Conservation (phyloP, 2,113 vertebrate genomes). For the Oreochromis spilurus region DNA sequence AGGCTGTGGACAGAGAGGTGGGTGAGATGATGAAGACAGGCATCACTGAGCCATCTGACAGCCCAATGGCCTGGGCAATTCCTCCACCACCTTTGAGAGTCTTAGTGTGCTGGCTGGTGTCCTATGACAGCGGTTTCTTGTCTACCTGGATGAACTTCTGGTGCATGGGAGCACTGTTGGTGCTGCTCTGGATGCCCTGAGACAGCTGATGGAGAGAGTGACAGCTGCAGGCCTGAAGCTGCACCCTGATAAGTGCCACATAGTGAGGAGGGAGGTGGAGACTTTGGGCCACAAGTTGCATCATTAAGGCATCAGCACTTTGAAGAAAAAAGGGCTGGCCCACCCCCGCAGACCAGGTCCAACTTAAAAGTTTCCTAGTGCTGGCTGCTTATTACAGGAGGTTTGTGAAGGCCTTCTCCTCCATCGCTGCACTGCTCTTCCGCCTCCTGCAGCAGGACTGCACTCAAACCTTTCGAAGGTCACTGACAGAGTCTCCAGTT, state of each 20-base stretch:
- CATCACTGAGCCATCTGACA: rapidly evolving
- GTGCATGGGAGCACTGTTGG: neutral
- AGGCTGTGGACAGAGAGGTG: rapidly evolving
- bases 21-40: neutral
- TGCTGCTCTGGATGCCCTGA: neutral
- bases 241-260: rapidly evolving
- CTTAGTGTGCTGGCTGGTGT: neutral
- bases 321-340: neutral
- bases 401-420: neutral
- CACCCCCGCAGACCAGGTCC: neutral
- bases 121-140: rapidly evolving
- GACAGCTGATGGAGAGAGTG: too few species aligned
- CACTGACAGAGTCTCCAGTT: neutral
- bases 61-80: neutral
- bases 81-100: neutral
- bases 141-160: rapidly evolving
- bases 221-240: neutral
- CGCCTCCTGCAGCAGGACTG: neutral
- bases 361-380: rapidly evolving
- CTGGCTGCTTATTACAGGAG: neutral
- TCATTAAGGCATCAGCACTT: neutral
- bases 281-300: neutral
- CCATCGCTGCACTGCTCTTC: neutral
- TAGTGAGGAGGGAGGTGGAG: neutral
- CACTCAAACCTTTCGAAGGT: neutral